These are phyloP conservation scores for Drosophila sp. DNA, from an alignment of 1,140 invertebrate genomes.

Conservation along the genomic window DNA sequence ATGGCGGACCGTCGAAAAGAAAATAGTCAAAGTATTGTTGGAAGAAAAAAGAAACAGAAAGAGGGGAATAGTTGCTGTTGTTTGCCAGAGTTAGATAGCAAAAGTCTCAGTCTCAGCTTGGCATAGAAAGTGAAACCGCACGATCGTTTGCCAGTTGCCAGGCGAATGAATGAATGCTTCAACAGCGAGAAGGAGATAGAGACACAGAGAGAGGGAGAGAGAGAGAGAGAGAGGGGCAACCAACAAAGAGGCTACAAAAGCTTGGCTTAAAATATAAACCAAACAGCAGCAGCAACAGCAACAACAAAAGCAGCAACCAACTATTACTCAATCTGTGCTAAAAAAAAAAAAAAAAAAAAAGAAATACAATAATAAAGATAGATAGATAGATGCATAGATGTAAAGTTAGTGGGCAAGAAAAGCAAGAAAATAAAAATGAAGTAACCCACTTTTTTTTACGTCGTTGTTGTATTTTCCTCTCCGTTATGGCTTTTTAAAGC, in stretches of 20 bases:
- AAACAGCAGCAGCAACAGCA: constrained; percentile 53
- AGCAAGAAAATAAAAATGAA: constrained; percentile 78
- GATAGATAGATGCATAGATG: constrained; percentile 69
- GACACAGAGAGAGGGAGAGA: neutral
- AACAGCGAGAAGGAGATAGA: constrained; percentile 41
- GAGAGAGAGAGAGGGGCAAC: constrained; percentile 3
- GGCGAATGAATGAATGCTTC: constrained; percentile 32
- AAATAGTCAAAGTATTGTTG: constrained; percentile 79
- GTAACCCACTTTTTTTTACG: constrained; percentile 74
- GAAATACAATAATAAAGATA: constrained; percentile 47
- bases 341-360: constrained; percentile 68
- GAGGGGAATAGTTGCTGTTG: constrained; percentile 64
- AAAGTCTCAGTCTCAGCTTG: constrained; percentile 59
- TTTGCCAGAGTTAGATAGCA: constrained; percentile 65
- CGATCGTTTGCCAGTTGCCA: constrained; percentile 60
- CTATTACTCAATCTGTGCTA: constrained; percentile 82
- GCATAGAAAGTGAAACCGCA: constrained; percentile 81
- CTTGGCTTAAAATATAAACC: constrained; percentile 76
- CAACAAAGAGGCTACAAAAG: constrained; percentile 49
- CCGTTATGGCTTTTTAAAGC: constrained; percentile 65
- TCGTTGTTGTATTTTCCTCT: constrained; percentile 53
- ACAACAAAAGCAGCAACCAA: constrained; percentile 53
- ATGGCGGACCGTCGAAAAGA: constrained; percentile 69
- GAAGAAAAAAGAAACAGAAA: constrained; percentile 58
- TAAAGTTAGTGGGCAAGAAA: constrained; percentile 53